Evolutionary conservation across 2,888 invertebrate genomes (phyloP).

Genomic region (Acleris cristana): DNA sequence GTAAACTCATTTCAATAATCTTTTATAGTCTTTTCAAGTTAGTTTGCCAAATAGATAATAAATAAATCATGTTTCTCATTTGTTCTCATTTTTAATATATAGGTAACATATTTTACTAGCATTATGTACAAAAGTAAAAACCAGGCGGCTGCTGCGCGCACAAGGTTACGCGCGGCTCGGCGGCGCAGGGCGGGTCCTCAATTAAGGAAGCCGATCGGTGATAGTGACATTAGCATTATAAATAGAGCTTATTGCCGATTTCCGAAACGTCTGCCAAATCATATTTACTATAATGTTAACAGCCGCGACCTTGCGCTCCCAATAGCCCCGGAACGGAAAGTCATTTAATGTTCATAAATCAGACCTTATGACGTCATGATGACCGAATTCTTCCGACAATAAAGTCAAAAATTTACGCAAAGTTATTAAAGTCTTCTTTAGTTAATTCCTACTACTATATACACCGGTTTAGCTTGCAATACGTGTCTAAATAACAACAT

Average conservation of each 20-base stretch:
- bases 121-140: neutral
- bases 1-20: too few relatives aligned
- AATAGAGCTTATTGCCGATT: constrained; percentile 59
- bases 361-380: constrained; percentile 77
- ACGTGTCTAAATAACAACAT: neutral
- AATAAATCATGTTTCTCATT: too few relatives aligned
- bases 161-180: constrained; percentile 45
- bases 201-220: constrained; percentile 54
- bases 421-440: constrained; percentile 43
- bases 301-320: constrained; percentile 75
- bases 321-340: constrained; percentile 68
- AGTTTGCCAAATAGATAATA: too few relatives aligned
- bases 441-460: constrained; percentile 33
- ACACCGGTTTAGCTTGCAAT: neutral
- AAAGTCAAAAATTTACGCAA: constrained; percentile 45
- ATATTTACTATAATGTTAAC: constrained; percentile 70
- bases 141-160: constrained; percentile 36
- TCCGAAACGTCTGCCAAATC: constrained; percentile 67
- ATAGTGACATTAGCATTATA: constrained; percentile 69
- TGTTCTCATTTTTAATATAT: too few relatives aligned
- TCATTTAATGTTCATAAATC: constrained; percentile 77
- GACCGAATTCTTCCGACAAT: constrained; percentile 66
- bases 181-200: constrained; percentile 68
- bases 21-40: too few relatives aligned
- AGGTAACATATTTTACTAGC: too few relatives aligned